phyloP scores from a whole-genome alignment of 2,113 vertebrate species.

The Melanerpes formicivorus region DNA sequence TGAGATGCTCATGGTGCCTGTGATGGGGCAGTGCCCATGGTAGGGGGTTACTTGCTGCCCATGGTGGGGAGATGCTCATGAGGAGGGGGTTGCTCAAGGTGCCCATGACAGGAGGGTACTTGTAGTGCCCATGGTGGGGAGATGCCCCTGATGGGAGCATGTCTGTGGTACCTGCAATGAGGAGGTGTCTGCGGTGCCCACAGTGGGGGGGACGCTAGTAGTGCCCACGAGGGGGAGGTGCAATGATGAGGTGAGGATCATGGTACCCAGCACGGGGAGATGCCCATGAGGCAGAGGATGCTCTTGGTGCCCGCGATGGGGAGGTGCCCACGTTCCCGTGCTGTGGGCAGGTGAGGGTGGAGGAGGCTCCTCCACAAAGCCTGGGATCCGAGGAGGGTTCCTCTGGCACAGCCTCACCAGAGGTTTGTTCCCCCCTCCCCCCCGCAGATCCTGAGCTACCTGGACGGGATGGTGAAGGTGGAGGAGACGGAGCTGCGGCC shows the following conservation, averaged over 20 bases:
- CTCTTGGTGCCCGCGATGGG: background rate
- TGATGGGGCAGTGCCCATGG: no score
- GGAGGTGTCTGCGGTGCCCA: background rate
- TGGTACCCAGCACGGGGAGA: background rate
- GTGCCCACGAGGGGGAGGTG: background rate
- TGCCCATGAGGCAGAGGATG: background rate
- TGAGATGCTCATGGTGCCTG: background rate
- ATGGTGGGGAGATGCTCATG: background rate
- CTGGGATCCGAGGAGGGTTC: background rate
- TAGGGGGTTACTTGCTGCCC: background rate
- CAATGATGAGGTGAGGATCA: background rate
- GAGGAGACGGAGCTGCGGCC: constrained; percentile 70
- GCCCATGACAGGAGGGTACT: rapidly evolving
- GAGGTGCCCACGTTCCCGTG: background rate
- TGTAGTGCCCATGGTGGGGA: background rate
- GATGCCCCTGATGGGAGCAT: no score
- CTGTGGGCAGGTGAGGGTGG: background rate
- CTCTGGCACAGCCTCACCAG: background rate
- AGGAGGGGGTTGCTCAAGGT: rapidly evolving
- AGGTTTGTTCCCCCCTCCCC: background rate
- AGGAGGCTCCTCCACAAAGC: background rate
- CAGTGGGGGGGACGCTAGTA: background rate
- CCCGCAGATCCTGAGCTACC: constrained; percentile 81
- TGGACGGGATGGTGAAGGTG: constrained; percentile 70
- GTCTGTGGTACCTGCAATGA: background rate